phyloP scores from a whole-genome alignment of 2,113 vertebrate genomes.

The Ellobius talpinus region DNA sequence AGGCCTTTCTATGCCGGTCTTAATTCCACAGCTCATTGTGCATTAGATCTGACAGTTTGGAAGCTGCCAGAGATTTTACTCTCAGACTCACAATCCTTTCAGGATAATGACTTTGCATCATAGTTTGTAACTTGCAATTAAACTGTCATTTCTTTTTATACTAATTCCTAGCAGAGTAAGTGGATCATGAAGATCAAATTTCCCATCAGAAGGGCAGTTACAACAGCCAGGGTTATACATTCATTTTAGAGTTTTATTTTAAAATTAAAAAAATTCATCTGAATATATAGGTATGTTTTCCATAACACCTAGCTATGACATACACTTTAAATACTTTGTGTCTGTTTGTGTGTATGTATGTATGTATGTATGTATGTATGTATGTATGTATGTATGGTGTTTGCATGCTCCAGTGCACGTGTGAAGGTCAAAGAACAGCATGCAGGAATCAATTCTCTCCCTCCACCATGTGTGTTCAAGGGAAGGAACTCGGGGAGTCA shows the following conservation, averaged over 20 bases:
- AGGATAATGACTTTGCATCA: not conserved
- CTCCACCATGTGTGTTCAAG: not conserved
- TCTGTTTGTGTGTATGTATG: not conserved
- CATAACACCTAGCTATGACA: not conserved
- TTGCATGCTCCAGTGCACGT: not conserved
- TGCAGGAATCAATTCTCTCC: not conserved
- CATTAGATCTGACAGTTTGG: not conserved
- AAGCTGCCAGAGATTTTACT: not conserved
- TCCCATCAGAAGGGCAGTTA: not conserved
- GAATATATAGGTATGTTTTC: not conserved
- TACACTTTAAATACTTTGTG: not conserved
- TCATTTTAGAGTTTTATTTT: not conserved
- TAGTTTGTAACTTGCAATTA: not conserved
- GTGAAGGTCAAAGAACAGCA: not conserved
- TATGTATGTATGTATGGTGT: not conserved
- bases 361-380: too few species aligned
- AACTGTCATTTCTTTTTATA: constrained; percentile 14
- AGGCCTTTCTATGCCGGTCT: not conserved
- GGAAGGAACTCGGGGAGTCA: not conserved
- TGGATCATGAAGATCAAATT: not conserved
- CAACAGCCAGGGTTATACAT: not conserved
- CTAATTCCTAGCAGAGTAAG: not conserved
- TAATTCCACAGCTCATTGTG: not conserved
- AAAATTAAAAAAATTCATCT: not conserved
- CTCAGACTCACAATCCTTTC: not conserved